Evolutionary conservation across 1,140 invertebrate genomes (phyloP), one percentile per base, ranked within the genome.

Genomic region (Conus betulinus): DNA sequence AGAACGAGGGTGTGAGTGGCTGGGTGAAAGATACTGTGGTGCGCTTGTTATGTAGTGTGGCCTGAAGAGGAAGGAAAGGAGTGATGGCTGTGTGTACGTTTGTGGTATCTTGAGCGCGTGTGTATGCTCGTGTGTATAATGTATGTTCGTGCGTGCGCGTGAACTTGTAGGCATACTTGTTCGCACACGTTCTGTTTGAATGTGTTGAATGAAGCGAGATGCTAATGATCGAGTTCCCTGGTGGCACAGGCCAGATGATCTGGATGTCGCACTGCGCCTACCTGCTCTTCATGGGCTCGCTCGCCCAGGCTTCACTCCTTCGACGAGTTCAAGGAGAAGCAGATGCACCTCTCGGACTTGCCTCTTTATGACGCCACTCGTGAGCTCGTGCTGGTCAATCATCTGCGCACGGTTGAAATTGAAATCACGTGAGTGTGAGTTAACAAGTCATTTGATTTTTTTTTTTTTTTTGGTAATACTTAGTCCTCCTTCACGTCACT

Each of bases 301-400:
- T n/a, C 39, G 39, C 91, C 94, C 5, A 93, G 95, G 87, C 92
- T 96, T 39, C 91, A 93, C 27, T 92, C 92, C 88, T 90, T 94
- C 74, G 91, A 91, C 11, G 93, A 94, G 81, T 90, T 95, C 88
- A 84, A 91, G 63, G 89, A 92, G 7, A 89, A 91, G 82, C 90
- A 93, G 15, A n/a, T 95, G 4, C 94, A 91, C 84, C 89, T 95
- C 71, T 92, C 93, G 5, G 94, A 95, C 82, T 93, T 94, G n/a
- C 94, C 93, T 67, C 88, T 94, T 8, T 95, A 95, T 89, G 95
- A 95, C 89, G 95, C 93, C 87, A 96, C 95, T 6, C 87, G 95
- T 20, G 95, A 96, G 88, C 90, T 95, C 51, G 93, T 95, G 71
- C 93, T 95, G 91, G 94, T 94, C 86, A 94, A 92, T 90, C 94